Evolutionary conservation across 1,140 invertebrate species (phyloP).

Genomic region (Euura saliciscinereae): DNA sequence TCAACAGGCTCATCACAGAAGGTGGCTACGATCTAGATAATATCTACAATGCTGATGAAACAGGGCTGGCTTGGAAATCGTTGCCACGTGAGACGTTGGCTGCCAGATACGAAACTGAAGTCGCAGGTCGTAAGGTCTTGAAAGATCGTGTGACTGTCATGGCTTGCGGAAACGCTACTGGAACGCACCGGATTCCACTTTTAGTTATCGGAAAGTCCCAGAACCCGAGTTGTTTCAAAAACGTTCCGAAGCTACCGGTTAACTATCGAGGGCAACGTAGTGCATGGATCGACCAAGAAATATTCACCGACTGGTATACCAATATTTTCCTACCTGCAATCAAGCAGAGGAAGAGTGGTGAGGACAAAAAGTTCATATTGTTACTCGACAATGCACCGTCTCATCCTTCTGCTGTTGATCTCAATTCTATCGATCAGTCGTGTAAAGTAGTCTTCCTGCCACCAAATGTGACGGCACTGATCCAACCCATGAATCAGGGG

Average conservation of each 20-base stretch:
- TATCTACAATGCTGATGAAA: not conserved
- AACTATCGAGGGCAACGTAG: slow-evolving; percentile 3
- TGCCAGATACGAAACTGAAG: not conserved
- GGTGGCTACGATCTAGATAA: not conserved
- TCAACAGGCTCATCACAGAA: not conserved
- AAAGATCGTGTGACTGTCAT: not conserved
- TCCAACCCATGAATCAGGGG: slow-evolving; percentile 59
- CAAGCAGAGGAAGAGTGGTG: not conserved
- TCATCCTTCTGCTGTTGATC: not conserved
- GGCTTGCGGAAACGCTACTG: not conserved
- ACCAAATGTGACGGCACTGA: slow-evolving; percentile 29
- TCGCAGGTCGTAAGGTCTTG: not conserved
- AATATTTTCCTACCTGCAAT: slow-evolving; percentile 11
- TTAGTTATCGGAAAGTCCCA: not conserved
- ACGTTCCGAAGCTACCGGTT: not conserved
- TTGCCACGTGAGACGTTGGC: not conserved
- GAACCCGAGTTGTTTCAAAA: not conserved
- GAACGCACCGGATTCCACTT: not conserved
- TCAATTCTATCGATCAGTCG: not conserved
- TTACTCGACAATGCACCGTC: slow-evolving; percentile 13
- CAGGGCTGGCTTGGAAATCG: not conserved
- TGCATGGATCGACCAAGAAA: not conserved
- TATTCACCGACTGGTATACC: slow-evolving; percentile 10
- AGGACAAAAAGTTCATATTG: slow-evolving; percentile 9
- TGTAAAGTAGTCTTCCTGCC: slow-evolving; percentile 25